Percentiles rank a stretch among this genome's conserved stretches.
Evolutionary conservation across 92 coral and sea anemone genomes (phyloP).

Genomic region (Epizoanthus ramosus): DNA sequence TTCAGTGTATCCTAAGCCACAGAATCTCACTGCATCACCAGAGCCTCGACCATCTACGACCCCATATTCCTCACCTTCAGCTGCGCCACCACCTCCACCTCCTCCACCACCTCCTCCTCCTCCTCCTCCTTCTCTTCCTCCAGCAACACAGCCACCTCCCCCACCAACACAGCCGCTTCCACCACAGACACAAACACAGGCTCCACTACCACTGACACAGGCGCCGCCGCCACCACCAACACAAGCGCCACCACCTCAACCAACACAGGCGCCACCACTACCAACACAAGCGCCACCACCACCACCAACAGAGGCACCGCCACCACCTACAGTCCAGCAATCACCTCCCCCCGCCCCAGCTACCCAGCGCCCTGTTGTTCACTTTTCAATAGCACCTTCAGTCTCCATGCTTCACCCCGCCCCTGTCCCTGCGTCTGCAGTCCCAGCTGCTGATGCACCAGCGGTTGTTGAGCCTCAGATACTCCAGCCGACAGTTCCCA

Average conservation of each 20-base stretch:
- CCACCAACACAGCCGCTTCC: conserved; percentile 14
- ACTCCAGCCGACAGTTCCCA: conserved; percentile 18
- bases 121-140: conserved; percentile 5
- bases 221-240: neutral
- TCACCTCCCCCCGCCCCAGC: neutral
- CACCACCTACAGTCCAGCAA: neutral
- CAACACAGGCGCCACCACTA: neutral
- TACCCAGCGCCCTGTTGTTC: neutral
- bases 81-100: neutral
- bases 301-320: neutral
- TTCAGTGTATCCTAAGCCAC: conserved; percentile 25
- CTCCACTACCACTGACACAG: neutral
- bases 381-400: conserved; percentile 21
- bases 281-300: neutral
- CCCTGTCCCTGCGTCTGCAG: neutral
- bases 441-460: neutral
- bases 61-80: neutral
- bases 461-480: neutral
- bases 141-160: neutral
- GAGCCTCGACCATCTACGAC: conserved; percentile 9
- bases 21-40: neutral
- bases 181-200: neutral
- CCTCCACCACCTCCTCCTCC: neutral
- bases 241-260: too few species aligned
- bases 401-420: neutral